Conservation (phyloP, 92 coral and sea anemone species). For the Metridium senile region DNA sequence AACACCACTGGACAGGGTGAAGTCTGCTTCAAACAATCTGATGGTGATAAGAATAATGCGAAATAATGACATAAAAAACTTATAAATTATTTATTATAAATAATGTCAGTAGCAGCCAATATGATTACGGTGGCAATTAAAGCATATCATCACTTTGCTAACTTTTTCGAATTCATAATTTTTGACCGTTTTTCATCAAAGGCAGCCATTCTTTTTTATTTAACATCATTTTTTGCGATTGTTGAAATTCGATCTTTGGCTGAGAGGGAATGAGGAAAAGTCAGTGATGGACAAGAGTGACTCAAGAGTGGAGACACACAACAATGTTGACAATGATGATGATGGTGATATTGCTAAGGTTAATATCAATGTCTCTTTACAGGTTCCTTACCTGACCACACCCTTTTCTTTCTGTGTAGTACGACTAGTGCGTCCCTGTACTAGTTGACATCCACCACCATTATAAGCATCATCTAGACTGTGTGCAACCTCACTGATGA, state of each 20-base stretch:
- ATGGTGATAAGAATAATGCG: not conserved
- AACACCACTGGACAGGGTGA: constrained; percentile 62
- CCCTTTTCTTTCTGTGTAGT: constrained; percentile 60
- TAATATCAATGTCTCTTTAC: not conserved
- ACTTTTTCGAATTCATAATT: too few relatives aligned
- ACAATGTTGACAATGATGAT: not conserved
- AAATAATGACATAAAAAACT: not conserved
- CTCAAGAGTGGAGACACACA: not conserved
- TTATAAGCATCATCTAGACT: constrained; percentile 70
- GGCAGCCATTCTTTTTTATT: too few relatives aligned
- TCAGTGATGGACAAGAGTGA: not conserved
- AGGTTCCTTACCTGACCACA: constrained; percentile 70
- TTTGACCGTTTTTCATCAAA: too few relatives aligned
- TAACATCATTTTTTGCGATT: too few relatives aligned
- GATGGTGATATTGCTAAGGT: not conserved
- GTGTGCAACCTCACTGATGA: constrained; percentile 60
- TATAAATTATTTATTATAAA: too few relatives aligned
- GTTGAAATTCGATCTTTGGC: too few relatives aligned
- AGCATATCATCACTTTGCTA: too few relatives aligned
- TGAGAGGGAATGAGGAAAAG: not conserved
- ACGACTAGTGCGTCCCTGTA: constrained; percentile 56
- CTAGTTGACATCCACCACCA: constrained; percentile 90
- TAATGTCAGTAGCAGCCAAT: too few relatives aligned
- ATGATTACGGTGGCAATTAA: too few relatives aligned
- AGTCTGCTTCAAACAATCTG: constrained; percentile 81